Evolutionary conservation across 2,113 vertebrate species (phyloP).

Genomic region (Silurus meridionalis): DNA sequence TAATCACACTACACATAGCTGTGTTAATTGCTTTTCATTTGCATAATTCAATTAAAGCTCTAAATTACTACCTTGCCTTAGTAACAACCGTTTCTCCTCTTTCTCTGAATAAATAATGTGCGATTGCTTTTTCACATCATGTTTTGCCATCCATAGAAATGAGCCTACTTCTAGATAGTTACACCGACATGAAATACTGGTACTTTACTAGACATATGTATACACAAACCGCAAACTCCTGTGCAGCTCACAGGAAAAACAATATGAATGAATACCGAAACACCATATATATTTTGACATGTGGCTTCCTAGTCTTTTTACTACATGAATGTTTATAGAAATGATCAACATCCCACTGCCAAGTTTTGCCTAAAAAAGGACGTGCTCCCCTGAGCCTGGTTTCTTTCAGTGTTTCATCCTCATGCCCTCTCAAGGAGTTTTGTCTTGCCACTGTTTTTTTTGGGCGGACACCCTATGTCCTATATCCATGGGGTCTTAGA

Average conservation of each 20-base stretch:
- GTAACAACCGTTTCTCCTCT: background rate
- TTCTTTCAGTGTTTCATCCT: background rate
- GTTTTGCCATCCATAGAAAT: background rate
- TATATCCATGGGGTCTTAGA: background rate
- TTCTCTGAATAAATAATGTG: background rate
- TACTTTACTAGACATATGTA: background rate
- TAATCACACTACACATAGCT: background rate
- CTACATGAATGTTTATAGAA: background rate
- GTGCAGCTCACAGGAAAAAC: background rate
- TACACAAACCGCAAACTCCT: background rate
- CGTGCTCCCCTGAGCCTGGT: background rate
- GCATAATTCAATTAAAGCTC: background rate
- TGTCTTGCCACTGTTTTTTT: background rate
- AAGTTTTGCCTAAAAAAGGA: background rate
- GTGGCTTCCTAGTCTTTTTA: background rate
- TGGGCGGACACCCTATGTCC: background rate
- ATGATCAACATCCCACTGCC: background rate
- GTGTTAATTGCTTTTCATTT: background rate
- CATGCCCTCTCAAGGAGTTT: background rate
- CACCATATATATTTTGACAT: background rate
- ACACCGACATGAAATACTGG: background rate
- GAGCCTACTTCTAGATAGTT: background rate
- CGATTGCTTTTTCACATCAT: background rate
- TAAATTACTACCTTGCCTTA: background rate
- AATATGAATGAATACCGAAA: background rate